Conservation (phyloP, 2,888 invertebrate genomes). For the Lochmaea capreae region DNA sequence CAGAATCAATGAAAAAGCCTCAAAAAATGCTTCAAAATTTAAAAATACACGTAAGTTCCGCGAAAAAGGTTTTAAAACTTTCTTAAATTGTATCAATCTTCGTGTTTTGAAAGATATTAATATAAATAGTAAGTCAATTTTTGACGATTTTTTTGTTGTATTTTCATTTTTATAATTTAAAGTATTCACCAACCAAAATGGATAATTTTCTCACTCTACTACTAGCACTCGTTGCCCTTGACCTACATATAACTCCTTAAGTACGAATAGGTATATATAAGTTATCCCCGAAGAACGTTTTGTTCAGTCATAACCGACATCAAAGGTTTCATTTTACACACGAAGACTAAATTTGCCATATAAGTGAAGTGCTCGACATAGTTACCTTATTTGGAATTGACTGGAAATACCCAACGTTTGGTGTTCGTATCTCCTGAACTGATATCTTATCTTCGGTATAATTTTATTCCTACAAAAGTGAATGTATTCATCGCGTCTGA, state of each 20-base stretch:
- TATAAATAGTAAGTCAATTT: too few species aligned
- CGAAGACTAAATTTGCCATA: neutral
- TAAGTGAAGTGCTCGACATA: neutral
- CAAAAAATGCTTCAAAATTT: too few species aligned
- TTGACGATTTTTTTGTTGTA: too few species aligned
- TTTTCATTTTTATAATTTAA: too few species aligned
- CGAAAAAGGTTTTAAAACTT: too few species aligned
- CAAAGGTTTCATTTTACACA: neutral
- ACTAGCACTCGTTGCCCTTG: neutral
- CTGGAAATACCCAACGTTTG: conserved; percentile 1
- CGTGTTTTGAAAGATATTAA: too few species aligned
- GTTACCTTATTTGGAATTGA: neutral
- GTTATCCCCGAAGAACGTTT: neutral
- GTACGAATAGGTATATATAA: neutral
- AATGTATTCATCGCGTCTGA: neutral
- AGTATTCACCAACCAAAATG: neutral
- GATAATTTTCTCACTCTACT: neutral
- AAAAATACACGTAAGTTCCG: too few species aligned
- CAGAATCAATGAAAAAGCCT: too few species aligned
- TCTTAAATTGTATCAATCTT: too few species aligned
- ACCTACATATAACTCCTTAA: neutral
- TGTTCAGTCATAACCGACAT: neutral
- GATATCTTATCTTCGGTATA: neutral
- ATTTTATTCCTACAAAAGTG: neutral
- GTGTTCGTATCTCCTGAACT: neutral